Base-by-base conservation (phyloP, 2,797 vertebrate genomes). In the Cryptoblepharus egeriae region DNA sequence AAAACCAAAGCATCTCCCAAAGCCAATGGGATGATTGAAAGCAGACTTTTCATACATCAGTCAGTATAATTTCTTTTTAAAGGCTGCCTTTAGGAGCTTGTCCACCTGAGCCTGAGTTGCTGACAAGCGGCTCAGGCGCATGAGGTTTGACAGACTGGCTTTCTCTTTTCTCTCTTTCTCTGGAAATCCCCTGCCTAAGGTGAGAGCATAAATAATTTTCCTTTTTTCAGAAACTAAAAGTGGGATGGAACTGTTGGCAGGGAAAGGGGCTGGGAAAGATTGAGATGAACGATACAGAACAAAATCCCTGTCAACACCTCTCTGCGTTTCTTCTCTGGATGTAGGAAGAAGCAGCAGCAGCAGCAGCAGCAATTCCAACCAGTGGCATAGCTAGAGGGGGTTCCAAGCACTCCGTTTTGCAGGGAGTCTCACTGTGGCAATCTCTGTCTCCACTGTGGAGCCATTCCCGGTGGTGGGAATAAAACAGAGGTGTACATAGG, bases 91-190 rank as follows among this genome's bases (percentile, higher is more conserved):
- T 67, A 82, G 87, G 58, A 37, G 12, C 75, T 42, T 83, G 77
- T 79, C 92, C 52, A 81, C 26, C 22, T 61, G 65, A 55, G 57
- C 88, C 30, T 91, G 69, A 80, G 84, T 78, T 90, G 87, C 88
- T 93, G 86, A 93, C 87, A 92, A 88, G 88, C 82, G 85, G 83
- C 85, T 86, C 86, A 90, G 68, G 77, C 82, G 85, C 91, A 84
- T 82, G 63, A 79, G 81, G 85, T 89, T 92, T 92, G 85, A 88
- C 87, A 93, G 71, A 49, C 70, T 37, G 61, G 12, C 8, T 70
- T 70, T 52, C 65, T 26, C 1, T 52, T 10, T 52, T 28, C 11
- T 61, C 28, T 61, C 5, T 68, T 80, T n/a, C 20, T 75, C n/a
- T 87, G 83, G 91, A 88, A 90, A 84, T 70, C 45, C 49, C 78